Conservation (phyloP, 2,113 vertebrate genomes). For the Pomatostomus ruficeps region DNA sequence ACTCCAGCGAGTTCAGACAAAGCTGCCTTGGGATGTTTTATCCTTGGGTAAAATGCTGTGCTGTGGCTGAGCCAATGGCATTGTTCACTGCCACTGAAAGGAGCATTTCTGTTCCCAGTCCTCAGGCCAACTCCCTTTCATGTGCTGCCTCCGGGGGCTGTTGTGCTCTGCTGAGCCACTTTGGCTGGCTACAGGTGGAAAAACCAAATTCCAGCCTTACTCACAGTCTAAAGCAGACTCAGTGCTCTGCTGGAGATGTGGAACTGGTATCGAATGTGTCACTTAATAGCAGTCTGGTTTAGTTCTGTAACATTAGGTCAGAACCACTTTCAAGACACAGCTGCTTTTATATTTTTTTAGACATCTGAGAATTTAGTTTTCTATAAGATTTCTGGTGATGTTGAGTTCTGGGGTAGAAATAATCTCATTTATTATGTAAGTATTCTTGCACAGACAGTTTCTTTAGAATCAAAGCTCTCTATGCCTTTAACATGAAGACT, state of each 20-base stretch:
- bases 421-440: neutral
- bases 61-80: neutral
- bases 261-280: neutral
- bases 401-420: neutral
- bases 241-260: neutral
- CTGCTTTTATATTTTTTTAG: neutral
- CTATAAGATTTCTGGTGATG: neutral
- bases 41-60: neutral
- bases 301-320: neutral
- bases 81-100: neutral
- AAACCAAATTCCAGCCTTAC: neutral
- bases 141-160: fast-evolving
- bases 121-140: fast-evolving
- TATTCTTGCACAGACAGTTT: neutral
- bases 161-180: neutral
- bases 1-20: neutral
- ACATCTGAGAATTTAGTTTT: neutral
- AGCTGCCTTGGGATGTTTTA: neutral
- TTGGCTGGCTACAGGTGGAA: neutral
- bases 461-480: neutral
- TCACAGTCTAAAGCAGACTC: neutral
- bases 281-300: neutral
- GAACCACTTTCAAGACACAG: neutral
- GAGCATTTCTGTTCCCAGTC: neutral
- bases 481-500: neutral